Evolutionary conservation across 2,888 invertebrate species (phyloP).

Genomic region (Mimachlamys varia): DNA sequence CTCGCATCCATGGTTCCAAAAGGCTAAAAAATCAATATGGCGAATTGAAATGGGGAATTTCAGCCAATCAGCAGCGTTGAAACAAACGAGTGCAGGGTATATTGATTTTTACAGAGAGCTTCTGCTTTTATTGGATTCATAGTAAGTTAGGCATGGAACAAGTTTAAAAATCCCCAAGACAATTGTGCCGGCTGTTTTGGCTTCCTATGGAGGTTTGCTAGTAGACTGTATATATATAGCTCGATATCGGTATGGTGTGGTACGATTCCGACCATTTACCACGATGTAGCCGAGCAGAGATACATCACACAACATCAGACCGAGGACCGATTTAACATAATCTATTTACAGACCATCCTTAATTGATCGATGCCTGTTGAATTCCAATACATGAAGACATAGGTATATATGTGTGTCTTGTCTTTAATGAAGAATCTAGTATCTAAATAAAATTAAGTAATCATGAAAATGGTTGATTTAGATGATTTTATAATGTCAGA

Average conservation of each 20-base stretch:
- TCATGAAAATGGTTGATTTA: neutral
- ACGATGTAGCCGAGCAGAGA: neutral
- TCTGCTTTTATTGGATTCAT: constrained; percentile 40
- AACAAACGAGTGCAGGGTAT: constrained; percentile 48
- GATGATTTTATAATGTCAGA: neutral
- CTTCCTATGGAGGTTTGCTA: neutral
- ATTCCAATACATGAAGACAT: neutral
- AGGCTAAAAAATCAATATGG: constrained; percentile 44
- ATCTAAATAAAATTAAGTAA: neutral
- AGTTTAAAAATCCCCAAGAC: constrained; percentile 10
- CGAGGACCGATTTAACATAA: neutral
- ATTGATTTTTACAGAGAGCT: constrained; percentile 49
- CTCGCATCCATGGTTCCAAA: constrained; percentile 32
- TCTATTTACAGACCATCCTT: constrained; percentile 3
- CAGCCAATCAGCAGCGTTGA: constrained; percentile 48
- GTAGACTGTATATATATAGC: neutral
- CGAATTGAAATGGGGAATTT: constrained; percentile 46
- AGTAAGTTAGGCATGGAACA: constrained; percentile 27
- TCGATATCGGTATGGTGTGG: neutral
- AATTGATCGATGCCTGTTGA: constrained; percentile 36
- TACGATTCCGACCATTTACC: neutral
- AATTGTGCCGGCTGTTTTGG: constrained; percentile 6
- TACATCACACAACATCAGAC: neutral
- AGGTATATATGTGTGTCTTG: neutral
- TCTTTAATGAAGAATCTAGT: neutral